Conservation (phyloP, 1,140 invertebrate genomes). For the Ostrea denselamellosa region DNA sequence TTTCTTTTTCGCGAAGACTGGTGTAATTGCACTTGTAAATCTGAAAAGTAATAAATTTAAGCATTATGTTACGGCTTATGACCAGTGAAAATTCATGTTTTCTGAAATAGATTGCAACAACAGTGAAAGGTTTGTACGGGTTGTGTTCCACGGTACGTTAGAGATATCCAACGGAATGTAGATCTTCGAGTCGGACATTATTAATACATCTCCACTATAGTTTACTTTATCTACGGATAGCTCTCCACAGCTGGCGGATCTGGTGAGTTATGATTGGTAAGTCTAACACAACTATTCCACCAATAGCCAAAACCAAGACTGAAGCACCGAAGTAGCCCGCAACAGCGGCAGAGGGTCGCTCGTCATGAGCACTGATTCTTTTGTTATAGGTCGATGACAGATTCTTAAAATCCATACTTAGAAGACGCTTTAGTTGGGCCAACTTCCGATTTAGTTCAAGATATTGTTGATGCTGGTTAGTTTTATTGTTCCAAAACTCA, state of each 20-base stretch:
- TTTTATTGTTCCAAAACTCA: not conserved
- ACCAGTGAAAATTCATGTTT: no score
- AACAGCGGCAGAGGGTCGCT: not conserved
- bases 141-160: no score
- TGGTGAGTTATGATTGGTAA: not conserved
- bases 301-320: not conserved
- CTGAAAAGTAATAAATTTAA: no score
- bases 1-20: slow-evolving; percentile 13
- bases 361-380: not conserved
- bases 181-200: no score
- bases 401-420: not conserved
- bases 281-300: not conserved
- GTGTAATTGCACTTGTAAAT: no score
- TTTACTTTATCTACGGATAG: no score
- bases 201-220: no score
- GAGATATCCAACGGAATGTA: no score
- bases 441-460: not conserved
- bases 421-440: not conserved
- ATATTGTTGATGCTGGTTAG: not conserved
- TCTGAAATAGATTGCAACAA: no score
- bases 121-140: no score
- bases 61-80: no score
- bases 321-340: not conserved
- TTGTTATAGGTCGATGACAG: not conserved
- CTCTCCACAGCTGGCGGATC: no score